Evolutionary conservation across 2,888 invertebrate species (phyloP), one percentile per base, ranked within the genome.

Genomic region (Fabriciana adippe): DNA sequence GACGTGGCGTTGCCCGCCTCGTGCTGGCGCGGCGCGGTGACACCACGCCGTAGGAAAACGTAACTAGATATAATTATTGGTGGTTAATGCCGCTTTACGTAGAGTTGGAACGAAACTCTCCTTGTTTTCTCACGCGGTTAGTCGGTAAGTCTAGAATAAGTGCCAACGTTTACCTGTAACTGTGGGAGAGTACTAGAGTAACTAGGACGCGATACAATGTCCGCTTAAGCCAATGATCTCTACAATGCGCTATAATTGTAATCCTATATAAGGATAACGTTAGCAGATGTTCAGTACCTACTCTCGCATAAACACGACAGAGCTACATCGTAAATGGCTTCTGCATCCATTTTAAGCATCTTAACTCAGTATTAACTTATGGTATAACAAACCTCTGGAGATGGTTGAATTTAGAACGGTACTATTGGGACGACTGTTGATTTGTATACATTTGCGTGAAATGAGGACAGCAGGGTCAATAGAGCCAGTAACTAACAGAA

Each of bases 1-100:
- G 76, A 75, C 77, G 76, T 75, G 76, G 75, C 76, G 62, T 31
- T 56, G 56, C 64, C 65, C 54, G 63, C 69, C 67, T 68, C 73
- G 67, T 70, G 73, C 51, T 67, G 11, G 57, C 35, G 60, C 63
- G 69, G 55, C 70, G 68, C 62, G 61, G 16, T 6, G 45, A 41
- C 26, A 21, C 59, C 59, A 59, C n/a, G 35, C 35, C 8, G 11
- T 11, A 41, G 35, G 8, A 41, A 11, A 41, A 11, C 35, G 11
- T 41, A 41, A 11, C 35, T 41, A 41, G 35, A 8, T 41, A 41
- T 41, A 41, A 11, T 11, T 41, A 8, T 41, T 41, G 11, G 35
- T 41, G 35, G 11, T 57, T 47, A 45, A 57, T 47, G 47, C 47
- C 48, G 35, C 35, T 41, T 11, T 8, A 41, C 48, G 11, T 57